phyloP scores from a whole-genome alignment of 2,113 vertebrate genomes.

The Osmerus mordax region DNA sequence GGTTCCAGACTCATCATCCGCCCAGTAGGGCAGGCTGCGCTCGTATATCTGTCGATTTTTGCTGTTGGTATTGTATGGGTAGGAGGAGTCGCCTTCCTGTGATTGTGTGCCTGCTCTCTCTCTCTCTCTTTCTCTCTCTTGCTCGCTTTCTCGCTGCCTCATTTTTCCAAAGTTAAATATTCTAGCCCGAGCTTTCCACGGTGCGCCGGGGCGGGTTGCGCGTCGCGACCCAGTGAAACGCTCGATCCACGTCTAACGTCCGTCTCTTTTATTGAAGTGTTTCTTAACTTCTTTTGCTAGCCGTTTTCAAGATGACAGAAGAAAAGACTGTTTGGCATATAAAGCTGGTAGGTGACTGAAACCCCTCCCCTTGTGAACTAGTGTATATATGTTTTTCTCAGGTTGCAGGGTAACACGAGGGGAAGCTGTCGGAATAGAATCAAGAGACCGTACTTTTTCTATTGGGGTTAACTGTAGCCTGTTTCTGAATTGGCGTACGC shows the following conservation, averaged over 20 bases:
- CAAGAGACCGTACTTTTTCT: slow-evolving; percentile 18
- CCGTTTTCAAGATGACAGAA: slow-evolving; percentile 74
- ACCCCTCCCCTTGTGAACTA: slow-evolving; percentile 33
- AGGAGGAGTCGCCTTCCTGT: slow-evolving; percentile 75
- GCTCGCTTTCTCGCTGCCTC: slow-evolving; percentile 18
- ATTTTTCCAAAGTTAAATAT: slow-evolving; percentile 66
- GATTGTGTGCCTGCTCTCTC: slow-evolving; percentile 64
- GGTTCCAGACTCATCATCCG: not conserved
- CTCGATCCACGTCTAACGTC: not conserved
- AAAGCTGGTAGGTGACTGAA: slow-evolving; percentile 75
- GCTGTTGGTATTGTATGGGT: slow-evolving; percentile 55
- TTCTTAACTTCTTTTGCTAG: slow-evolving; percentile 48
- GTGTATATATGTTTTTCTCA: slow-evolving; percentile 19
- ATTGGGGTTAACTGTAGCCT: slow-evolving; percentile 16
- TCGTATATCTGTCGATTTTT: slow-evolving; percentile 41
- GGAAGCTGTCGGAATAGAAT: slow-evolving; percentile 25
- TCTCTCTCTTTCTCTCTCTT: slow-evolving; percentile 33
- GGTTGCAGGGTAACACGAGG: slow-evolving; percentile 26
- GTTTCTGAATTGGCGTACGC: slow-evolving; percentile 15
- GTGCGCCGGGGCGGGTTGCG: slow-evolving; percentile 36
- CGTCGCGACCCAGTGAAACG: slow-evolving; percentile 24
- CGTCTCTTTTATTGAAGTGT: slow-evolving; percentile 8
- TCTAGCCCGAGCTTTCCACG: slow-evolving; percentile 49
- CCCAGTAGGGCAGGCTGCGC: not conserved
- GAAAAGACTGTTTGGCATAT: slow-evolving; percentile 62